phyloP scores from a whole-genome alignment of 2,888 invertebrate species.

The Apamea crenata region DNA sequence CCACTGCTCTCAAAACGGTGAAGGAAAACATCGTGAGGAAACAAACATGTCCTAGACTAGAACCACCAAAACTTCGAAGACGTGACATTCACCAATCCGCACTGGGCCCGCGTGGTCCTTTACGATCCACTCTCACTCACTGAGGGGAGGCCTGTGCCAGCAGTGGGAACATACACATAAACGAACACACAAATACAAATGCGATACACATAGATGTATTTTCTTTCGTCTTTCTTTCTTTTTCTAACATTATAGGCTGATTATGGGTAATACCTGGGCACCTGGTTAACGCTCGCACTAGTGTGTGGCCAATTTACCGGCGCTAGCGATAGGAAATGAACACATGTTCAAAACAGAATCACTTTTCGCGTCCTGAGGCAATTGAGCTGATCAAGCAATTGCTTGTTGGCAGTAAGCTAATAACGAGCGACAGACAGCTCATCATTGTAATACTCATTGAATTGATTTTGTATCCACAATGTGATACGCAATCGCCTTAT shows the following conservation, averaged over 20 bases:
- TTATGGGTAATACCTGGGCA: background rate
- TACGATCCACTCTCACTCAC: background rate
- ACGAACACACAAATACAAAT: too few relatives aligned
- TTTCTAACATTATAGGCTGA: background rate
- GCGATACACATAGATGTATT: too few relatives aligned
- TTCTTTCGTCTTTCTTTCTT: too few relatives aligned
- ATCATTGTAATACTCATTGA: background rate
- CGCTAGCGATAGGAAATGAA: background rate
- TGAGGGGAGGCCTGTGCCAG: background rate
- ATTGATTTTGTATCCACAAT: background rate
- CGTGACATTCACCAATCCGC: background rate
- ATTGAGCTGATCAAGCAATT: conserved; percentile 24
- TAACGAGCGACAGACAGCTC: background rate
- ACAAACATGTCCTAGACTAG: background rate
- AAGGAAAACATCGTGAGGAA: background rate
- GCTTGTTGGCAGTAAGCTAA: conserved; percentile 9
- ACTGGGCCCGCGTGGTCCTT: background rate
- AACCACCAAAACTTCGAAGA: background rate
- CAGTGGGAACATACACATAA: background rate
- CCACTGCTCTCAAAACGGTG: background rate
- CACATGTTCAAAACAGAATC: conserved; percentile 7
- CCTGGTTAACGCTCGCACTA: too few relatives aligned
- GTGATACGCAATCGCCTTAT: conserved; percentile 1
- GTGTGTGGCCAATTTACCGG: background rate
- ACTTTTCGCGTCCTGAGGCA: background rate